A percentile compares a stretch with the other conserved stretches of the same genome.
Conservation (phyloP, 2,113 vertebrate genomes). For the Megaleporinus macrocephalus region DNA sequence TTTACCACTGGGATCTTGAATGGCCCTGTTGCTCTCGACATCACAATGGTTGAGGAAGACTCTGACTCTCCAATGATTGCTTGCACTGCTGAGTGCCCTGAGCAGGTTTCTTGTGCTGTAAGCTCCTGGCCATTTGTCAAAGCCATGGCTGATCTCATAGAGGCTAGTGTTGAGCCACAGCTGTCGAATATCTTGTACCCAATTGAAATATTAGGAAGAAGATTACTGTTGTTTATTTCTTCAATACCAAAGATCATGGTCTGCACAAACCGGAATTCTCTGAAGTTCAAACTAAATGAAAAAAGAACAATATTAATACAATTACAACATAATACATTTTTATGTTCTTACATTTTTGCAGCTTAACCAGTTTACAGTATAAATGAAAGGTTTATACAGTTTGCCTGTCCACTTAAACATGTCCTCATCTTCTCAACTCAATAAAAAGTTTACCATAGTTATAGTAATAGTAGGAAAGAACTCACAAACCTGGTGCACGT, state of each 20-base stretch:
- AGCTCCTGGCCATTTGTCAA: slow-evolving; percentile 61
- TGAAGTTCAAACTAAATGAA: slow-evolving; percentile 60
- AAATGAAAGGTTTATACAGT: neutral
- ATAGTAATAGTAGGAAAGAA: slow-evolving; percentile 5
- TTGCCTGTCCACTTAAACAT: neutral
- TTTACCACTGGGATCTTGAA: slow-evolving; percentile 66
- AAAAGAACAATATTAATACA: neutral
- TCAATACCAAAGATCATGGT: slow-evolving; percentile 68
- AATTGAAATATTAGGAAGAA: slow-evolving; percentile 64
- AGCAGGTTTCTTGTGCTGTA: slow-evolving; percentile 51
- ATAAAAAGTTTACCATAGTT: neutral
- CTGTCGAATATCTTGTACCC: slow-evolving; percentile 66
- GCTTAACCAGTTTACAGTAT: too few species aligned
- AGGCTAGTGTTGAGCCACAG: slow-evolving; percentile 59
- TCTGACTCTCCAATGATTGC: slow-evolving; percentile 62
- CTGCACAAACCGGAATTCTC: slow-evolving; percentile 61
- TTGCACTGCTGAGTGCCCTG: slow-evolving; percentile 54
- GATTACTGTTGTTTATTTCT: slow-evolving; percentile 59
- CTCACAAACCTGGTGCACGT: slow-evolving; percentile 60
- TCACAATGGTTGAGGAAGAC: slow-evolving; percentile 62
- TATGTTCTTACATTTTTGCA: neutral
- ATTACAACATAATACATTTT: neutral
- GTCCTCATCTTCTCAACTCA: neutral
- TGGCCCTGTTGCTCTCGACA: slow-evolving; percentile 59
- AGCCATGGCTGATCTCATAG: slow-evolving; percentile 59